Conservation (phyloP, 64 coral and sea anemone genomes). For the Porites australiensis region DNA sequence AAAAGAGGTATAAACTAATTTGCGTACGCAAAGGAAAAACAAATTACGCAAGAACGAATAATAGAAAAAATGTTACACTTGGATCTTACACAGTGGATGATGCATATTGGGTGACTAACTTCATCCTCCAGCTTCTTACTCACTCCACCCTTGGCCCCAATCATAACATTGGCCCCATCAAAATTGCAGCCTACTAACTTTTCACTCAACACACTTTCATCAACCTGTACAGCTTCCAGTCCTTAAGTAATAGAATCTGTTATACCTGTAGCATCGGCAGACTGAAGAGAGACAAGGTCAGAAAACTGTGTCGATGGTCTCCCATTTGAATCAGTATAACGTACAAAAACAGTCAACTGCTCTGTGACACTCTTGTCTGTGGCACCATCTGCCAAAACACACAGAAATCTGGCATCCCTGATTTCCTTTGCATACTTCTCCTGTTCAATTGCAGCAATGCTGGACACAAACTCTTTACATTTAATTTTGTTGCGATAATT, state of each 20-base stretch:
- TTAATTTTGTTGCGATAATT: constrained; percentile 25
- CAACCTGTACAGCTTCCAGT: constrained; percentile 17
- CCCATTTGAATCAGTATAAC: background rate
- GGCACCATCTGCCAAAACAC: constrained; percentile 54
- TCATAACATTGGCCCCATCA: constrained; percentile 58
- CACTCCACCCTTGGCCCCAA: constrained; percentile 36
- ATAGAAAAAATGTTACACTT: too few species aligned
- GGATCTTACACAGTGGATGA: background rate
- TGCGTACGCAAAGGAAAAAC: too few species aligned
- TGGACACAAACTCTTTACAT: constrained; percentile 37
- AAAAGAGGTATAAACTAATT: too few species aligned
- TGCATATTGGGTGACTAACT: constrained; percentile 29
- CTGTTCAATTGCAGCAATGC: constrained; percentile 15
- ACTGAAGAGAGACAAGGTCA: constrained; percentile 38
- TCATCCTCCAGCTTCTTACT: constrained; percentile 21
- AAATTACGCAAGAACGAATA: too few species aligned
- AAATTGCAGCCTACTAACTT: constrained; percentile 60
- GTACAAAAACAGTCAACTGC: background rate
- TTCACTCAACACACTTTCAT: constrained; percentile 23
- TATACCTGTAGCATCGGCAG: constrained; percentile 16
- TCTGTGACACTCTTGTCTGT: constrained; percentile 50
- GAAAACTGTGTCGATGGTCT: constrained; percentile 38
- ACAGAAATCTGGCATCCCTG: constrained; percentile 33
- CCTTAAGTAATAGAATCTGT: constrained; percentile 8
- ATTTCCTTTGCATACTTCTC: constrained; percentile 2